phyloP scores from a whole-genome alignment of 2,113 vertebrate genomes.

The Parus major region DNA sequence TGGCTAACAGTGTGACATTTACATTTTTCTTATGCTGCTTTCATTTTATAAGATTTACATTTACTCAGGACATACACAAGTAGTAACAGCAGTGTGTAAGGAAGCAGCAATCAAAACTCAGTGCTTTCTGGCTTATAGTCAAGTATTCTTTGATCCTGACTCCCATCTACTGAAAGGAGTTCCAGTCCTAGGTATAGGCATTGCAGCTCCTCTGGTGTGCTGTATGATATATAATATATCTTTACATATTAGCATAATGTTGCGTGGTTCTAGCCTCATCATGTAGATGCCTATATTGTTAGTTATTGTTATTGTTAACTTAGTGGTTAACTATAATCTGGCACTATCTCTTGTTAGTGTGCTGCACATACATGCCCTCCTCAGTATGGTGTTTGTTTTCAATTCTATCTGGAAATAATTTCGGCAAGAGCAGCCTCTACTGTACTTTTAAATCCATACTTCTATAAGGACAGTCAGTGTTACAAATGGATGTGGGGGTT shows the following conservation, averaged over 20 bases:
- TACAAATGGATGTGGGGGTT: not conserved
- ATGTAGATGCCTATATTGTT: not conserved
- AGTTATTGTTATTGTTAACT: not conserved
- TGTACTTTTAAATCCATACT: not conserved
- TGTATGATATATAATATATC: not conserved
- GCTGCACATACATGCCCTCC: rapidly evolving
- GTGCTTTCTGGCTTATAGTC: not conserved
- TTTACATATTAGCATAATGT: not conserved
- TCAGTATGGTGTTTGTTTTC: not conserved
- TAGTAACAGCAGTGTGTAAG: not conserved
- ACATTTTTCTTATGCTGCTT: not conserved
- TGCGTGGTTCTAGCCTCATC: not conserved
- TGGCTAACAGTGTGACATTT: not conserved
- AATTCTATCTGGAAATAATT: not conserved
- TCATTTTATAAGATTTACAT: not conserved
- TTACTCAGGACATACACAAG: not conserved
- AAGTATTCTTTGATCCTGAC: not conserved
- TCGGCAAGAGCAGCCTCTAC: not conserved
- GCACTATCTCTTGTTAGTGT: not conserved
- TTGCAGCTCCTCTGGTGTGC: not conserved
- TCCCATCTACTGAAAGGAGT: not conserved
- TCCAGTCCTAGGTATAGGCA: not conserved
- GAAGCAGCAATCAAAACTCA: not conserved
- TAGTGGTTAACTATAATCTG: not conserved
- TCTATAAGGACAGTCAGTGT: not conserved